Evolutionary conservation across 2,888 invertebrate genomes (phyloP).

Genomic region (Eupeodes latifasciatus): DNA sequence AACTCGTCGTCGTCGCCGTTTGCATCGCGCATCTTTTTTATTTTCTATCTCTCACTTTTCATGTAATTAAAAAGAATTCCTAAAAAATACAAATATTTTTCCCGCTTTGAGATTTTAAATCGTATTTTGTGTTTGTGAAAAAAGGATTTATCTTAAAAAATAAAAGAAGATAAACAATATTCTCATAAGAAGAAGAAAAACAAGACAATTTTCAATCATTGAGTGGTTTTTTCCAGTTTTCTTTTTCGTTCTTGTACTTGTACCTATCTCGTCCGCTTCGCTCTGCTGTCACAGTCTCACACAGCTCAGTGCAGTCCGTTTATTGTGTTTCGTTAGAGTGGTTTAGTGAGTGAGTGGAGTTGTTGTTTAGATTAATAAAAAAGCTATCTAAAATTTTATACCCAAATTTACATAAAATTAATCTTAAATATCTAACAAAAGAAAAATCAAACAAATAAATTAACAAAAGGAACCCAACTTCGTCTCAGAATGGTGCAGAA

Average conservation of each 20-base stretch:
- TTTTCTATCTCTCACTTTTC: conserved; percentile 57
- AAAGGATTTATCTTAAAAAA: neutral
- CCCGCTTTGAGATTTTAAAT: conserved; percentile 43
- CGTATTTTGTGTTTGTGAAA: neutral
- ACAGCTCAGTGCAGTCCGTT: neutral
- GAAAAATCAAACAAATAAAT: conserved; percentile 10
- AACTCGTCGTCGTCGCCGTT: conserved; percentile 35
- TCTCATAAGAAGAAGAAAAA: conserved; percentile 11
- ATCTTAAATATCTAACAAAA: conserved; percentile 13
- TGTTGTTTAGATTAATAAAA: conserved; percentile 3
- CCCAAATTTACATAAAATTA: conserved; percentile 13
- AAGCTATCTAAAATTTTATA: neutral
- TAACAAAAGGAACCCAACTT: neutral
- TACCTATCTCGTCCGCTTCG: neutral
- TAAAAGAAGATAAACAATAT: neutral
- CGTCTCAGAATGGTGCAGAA: conserved; percentile 93
- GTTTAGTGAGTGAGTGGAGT: conserved; percentile 5
- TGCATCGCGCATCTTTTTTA: conserved; percentile 73
- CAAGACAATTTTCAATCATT: conserved; percentile 5
- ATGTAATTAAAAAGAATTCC: neutral
- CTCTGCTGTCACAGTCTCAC: too few relatives aligned
- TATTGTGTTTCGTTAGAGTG: conserved; percentile 15
- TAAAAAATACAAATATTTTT: conserved; percentile 25
- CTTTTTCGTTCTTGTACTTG: conserved; percentile 33
- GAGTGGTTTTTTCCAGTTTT: conserved; percentile 43